Evolutionary conservation across 2,113 vertebrate genomes (phyloP).

Genomic region (Crotalus helleri): DNA sequence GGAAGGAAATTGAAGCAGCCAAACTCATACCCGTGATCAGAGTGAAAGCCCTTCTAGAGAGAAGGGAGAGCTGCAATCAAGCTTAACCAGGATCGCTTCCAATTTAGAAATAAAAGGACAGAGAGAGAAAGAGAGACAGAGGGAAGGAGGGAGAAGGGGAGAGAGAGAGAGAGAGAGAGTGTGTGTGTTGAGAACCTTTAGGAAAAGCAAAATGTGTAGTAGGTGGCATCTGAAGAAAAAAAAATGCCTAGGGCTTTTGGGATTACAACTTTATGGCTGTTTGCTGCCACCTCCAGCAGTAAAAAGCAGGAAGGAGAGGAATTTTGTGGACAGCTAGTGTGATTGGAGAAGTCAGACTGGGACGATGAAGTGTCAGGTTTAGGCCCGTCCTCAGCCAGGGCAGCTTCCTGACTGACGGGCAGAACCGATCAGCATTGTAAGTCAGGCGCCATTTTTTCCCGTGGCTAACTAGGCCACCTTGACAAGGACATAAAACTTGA

Average conservation of each 20-base stretch:
- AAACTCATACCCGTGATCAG: background rate
- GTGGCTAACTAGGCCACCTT: background rate
- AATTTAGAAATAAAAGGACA: background rate
- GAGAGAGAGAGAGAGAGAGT: no score
- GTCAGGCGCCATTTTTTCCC: background rate
- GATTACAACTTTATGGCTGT: background rate
- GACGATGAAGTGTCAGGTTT: background rate
- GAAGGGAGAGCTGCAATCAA: background rate
- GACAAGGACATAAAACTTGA: background rate
- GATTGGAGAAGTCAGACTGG: background rate
- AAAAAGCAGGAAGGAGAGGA: background rate
- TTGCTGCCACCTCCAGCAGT: background rate
- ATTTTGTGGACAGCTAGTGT: background rate
- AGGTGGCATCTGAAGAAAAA: background rate
- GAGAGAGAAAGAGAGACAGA: no score
- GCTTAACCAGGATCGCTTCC: no score
- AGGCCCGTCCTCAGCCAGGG: background rate
- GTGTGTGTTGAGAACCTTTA: background rate
- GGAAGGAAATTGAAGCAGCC: background rate
- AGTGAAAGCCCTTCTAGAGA: background rate
- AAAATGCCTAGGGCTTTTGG: background rate
- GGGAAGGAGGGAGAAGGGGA: no score
- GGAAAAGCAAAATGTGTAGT: background rate
- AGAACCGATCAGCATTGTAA: background rate
- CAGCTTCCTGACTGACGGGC: background rate